Conservation (phyloP, 2,888 invertebrate genomes). For the Exocentrus adspersus region DNA sequence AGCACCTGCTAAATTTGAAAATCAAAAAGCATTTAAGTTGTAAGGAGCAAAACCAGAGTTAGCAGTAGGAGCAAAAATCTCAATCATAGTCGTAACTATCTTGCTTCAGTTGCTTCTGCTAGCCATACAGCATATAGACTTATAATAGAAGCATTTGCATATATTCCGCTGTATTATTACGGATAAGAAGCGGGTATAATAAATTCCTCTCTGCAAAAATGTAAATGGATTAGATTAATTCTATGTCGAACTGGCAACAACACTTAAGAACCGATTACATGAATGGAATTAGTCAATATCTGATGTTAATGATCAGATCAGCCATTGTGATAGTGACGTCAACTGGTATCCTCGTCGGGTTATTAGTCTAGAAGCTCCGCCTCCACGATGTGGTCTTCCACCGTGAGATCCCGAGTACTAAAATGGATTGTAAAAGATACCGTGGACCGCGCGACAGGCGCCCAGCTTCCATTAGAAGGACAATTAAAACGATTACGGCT, state of each 20-base stretch:
- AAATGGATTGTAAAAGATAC: slow-evolving; percentile 11
- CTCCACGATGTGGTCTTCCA: slow-evolving; percentile 49
- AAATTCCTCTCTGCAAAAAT: too few species aligned
- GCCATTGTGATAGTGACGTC: slow-evolving; percentile 58
- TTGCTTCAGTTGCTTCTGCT: too few species aligned
- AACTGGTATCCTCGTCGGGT: slow-evolving; percentile 52
- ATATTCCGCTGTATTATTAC: too few species aligned
- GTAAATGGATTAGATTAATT: too few species aligned
- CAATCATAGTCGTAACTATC: too few species aligned
- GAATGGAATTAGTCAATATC: slow-evolving; percentile 31
- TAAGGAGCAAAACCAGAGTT: too few species aligned
- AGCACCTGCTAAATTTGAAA: too few species aligned
- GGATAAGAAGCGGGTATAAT: too few species aligned
- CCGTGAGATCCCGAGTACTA: slow-evolving; percentile 33
- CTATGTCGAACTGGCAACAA: slow-evolving; percentile 1
- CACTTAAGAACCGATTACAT: slow-evolving; percentile 25
- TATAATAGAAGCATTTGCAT: too few species aligned
- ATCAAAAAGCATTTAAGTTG: too few species aligned
- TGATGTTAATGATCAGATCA: slow-evolving; percentile 44
- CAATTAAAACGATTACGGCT: slow-evolving; percentile 43
- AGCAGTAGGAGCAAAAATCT: too few species aligned
- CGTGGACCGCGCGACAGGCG: slow-evolving; percentile 38
- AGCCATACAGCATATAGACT: too few species aligned
- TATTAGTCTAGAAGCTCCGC: slow-evolving; percentile 57
- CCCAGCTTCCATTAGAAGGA: slow-evolving; percentile 44